Base-by-base conservation (phyloP, 2,113 vertebrate genomes). In the Anguilla japonica region DNA sequence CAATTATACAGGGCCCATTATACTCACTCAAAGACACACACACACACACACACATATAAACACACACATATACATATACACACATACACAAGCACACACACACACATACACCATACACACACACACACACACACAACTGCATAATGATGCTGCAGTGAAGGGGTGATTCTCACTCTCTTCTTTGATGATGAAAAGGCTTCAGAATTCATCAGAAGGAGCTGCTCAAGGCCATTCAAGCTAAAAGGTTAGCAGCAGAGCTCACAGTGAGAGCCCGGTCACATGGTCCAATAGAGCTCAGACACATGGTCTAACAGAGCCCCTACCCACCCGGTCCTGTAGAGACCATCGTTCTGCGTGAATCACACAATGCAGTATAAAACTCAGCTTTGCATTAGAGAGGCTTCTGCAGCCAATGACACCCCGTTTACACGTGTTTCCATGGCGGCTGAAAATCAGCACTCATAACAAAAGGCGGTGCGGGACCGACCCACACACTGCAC, bases 161-260 rank as follows among this genome's bases (percentile, higher is more conserved):
- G 50, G 7, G 50, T 53, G 9, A 53, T 53, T 67, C 60, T 26
- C 53, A 8, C 15, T 56, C 53, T 56, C 53, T 26, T 26, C 2
- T 67, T n/a, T 81, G 8, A 34, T 63, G 78, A 81, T 63, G 80
- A 86, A 56, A 81, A 67, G 22, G 20, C 53, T n/a, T 53, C n/a
- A 39, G 75, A 39, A 82, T 81, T 82, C 85, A 63, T n/a, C 79
- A 43, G 39, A 86, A 86, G 60, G 56, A 60, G 79, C 60, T 41
- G 81, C 41, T 81, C 79, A 53, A 86, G 50, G 79, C 39, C 78
- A 60, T 80, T 80, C n/a, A 41, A 63, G 29, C 22, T 78, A 53
- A 85, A 67, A 22, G 18, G 60, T 67, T 67, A 67, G 60, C 18
- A 26, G 20, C 60, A 67, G 13, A 13, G 50, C 13, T 53, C 60